These are phyloP conservation scores for Anguilla obscura DNA, from an alignment of 2,797 vertebrate species.

Conservation along the genomic window DNA sequence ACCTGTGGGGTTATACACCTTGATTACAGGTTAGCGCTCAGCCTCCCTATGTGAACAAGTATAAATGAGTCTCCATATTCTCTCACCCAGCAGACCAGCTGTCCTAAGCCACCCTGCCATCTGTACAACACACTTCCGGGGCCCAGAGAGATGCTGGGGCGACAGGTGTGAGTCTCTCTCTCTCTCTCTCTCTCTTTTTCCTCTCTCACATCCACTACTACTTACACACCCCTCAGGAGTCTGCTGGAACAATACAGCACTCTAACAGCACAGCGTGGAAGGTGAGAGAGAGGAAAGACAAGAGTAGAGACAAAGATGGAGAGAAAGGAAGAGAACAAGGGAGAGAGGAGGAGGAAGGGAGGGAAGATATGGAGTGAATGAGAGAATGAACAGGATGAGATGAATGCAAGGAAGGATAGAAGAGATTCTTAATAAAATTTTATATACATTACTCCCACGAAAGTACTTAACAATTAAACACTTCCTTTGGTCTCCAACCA, in stretches of 20 bases:
- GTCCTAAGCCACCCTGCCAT: neutral
- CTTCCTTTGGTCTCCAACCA: neutral
- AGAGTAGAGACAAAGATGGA: neutral
- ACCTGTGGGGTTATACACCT: neutral
- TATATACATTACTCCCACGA: neutral
- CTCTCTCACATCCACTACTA: neutral
- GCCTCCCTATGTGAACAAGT: neutral
- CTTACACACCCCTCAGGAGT: neutral
- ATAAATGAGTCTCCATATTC: neutral
- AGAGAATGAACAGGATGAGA: neutral
- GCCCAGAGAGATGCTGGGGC: neutral
- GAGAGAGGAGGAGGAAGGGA: neutral
- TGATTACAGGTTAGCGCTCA: conserved; percentile 6
- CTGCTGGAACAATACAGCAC: conserved; percentile 6
- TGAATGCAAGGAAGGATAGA: neutral
- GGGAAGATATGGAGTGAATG: neutral
- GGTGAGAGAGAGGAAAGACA: neutral
- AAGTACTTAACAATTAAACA: neutral
- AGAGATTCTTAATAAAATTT: neutral
- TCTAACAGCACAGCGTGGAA: neutral
- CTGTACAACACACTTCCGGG: neutral
- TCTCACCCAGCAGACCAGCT: neutral
- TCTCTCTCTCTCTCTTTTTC: neutral
- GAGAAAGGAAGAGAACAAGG: neutral
- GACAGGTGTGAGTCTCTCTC: neutral